A percentile compares a stretch with the other conserved stretches of the same genome.
Conservation (phyloP, 64 coral and sea anemone genomes). For the Trachythela sp. region DNA sequence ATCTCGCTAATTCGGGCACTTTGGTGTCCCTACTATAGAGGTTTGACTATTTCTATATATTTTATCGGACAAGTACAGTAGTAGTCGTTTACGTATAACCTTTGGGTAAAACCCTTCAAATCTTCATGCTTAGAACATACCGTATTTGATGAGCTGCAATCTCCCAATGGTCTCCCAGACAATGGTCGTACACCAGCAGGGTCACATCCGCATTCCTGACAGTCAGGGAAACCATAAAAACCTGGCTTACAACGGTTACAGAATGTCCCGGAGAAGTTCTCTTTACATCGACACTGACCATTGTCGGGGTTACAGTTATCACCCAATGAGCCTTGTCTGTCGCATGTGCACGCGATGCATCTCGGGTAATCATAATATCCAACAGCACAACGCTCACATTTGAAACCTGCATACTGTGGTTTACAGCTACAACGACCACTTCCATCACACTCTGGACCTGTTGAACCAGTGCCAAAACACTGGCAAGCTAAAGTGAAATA, state of each 20-base stretch:
- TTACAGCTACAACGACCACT: constrained; percentile 62
- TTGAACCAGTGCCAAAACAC: constrained; percentile 60
- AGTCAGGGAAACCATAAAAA: constrained; percentile 83
- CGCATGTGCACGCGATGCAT: constrained; percentile 74
- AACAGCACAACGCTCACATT: constrained; percentile 56
- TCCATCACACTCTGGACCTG: constrained; percentile 36
- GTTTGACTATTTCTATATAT: too few relatives aligned
- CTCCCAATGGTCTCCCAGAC: constrained; percentile 55
- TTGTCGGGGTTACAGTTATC: constrained; percentile 51
- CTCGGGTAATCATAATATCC: constrained; percentile 83
- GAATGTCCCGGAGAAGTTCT: constrained; percentile 63
- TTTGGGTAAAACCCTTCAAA: too few relatives aligned
- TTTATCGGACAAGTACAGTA: too few relatives aligned
- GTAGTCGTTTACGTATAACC: too few relatives aligned
- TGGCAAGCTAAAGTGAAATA: constrained; percentile 53
- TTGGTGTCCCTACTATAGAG: too few relatives aligned
- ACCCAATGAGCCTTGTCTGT: constrained; percentile 52
- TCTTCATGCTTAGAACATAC: constrained; percentile 28
- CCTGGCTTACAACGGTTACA: constrained; percentile 82
- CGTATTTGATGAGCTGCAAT: constrained; percentile 83
- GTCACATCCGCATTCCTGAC: constrained; percentile 64
- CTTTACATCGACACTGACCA: constrained; percentile 80
- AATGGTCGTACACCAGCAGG: constrained; percentile 79
- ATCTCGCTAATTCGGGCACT: too few relatives aligned
- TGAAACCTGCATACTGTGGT: constrained; percentile 69